Evolutionary conservation across 2,888 invertebrate genomes (phyloP).

Genomic region (Synanthedon formicaeformis): DNA sequence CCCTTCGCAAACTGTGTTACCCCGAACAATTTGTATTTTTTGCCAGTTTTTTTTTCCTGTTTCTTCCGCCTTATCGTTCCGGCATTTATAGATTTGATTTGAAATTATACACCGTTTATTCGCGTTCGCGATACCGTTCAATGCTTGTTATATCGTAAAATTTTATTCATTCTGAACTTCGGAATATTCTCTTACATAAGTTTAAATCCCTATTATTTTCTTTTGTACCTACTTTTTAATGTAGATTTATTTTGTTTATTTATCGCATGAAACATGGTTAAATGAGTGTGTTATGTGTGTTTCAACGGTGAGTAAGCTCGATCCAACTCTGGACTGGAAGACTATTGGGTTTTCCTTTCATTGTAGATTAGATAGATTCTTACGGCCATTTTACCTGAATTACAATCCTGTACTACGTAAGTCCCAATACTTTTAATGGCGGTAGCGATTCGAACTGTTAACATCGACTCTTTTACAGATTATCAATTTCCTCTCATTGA

Average conservation of each 20-base stretch:
- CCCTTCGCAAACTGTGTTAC: not conserved
- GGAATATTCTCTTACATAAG: not conserved
- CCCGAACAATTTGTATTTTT: not conserved
- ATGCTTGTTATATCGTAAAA: not conserved
- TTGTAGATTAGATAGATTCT: no score
- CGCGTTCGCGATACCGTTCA: not conserved
- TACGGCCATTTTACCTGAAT: no score
- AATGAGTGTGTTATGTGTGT: no score
- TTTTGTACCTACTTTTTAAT: no score
- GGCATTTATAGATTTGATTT: conserved; percentile 3
- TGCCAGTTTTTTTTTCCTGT: not conserved
- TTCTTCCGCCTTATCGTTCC: conserved; percentile 4
- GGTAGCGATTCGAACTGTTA: no score
- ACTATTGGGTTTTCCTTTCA: no score
- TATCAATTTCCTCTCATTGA: no score
- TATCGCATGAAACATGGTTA: not conserved
- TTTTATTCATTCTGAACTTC: not conserved
- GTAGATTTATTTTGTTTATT: not conserved
- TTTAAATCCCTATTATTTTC: not conserved
- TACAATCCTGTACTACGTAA: no score
- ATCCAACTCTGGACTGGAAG: no score
- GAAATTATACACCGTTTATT: not conserved
- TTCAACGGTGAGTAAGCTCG: no score
- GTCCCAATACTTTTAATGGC: no score
- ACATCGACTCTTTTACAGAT: no score